These are phyloP conservation scores for Lates japonicus DNA, from an alignment of 2,797 vertebrate species.

Conservation along the genomic window DNA sequence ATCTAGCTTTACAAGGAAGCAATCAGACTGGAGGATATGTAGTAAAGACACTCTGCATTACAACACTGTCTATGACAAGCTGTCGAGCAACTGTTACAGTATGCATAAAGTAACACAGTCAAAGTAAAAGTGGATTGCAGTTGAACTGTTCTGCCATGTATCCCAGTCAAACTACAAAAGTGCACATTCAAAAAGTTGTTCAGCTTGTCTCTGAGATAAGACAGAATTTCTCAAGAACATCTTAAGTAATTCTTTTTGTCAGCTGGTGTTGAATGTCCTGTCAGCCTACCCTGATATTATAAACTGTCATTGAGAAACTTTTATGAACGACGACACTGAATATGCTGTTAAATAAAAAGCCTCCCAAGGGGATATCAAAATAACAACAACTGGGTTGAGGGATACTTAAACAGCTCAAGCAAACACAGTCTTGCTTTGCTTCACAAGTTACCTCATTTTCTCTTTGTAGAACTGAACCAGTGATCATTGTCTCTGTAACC, in stretches of 20 bases:
- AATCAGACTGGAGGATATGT: slow-evolving; percentile 41
- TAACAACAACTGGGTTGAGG: slow-evolving; percentile 51
- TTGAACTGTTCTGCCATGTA: slow-evolving; percentile 30
- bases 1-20: slow-evolving; percentile 37
- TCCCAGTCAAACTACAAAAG: slow-evolving; percentile 37
- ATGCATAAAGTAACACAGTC: slow-evolving; percentile 21
- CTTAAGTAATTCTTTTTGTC: slow-evolving; percentile 35
- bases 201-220: slow-evolving; percentile 33
- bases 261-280: slow-evolving; percentile 33
- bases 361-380: slow-evolving; percentile 36
- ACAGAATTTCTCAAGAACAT: slow-evolving; percentile 30
- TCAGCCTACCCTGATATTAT: slow-evolving; percentile 46
- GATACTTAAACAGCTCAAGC: slow-evolving; percentile 34
- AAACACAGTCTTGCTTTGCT: slow-evolving; percentile 22
- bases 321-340: slow-evolving; percentile 26
- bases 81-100: slow-evolving; percentile 34
- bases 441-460: slow-evolving; percentile 19
- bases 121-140: slow-evolving; percentile 37
- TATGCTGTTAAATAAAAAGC: slow-evolving; percentile 44
- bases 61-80: slow-evolving; percentile 21
- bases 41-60: slow-evolving; percentile 26
- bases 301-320: slow-evolving; percentile 51
- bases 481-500: slow-evolving; percentile 35
- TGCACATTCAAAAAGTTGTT: slow-evolving; percentile 39
- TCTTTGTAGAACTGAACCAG: slow-evolving; percentile 39